phyloP scores from a whole-genome alignment of 2,797 vertebrate genomes.

The Phrynocephalus guinanensis region DNA sequence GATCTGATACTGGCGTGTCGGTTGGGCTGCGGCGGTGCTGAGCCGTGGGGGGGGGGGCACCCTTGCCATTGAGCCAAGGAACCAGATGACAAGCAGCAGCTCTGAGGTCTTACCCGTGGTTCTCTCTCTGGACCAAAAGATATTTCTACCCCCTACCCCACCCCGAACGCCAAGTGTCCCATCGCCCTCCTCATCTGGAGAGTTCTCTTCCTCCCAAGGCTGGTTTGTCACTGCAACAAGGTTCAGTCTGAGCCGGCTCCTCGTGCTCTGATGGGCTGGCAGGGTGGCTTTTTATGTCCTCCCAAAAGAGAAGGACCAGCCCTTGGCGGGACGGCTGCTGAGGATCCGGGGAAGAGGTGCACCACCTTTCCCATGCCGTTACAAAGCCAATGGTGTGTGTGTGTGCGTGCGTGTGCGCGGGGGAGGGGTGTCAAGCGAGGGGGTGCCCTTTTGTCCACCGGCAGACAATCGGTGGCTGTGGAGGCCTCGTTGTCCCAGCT shows the following conservation, averaged over 20 bases:
- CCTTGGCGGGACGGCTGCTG: slow-evolving; percentile 5
- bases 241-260: accelerated
- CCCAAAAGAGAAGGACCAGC: not conserved
- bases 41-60: not conserved
- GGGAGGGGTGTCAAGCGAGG: not conserved
- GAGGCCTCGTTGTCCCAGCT: not conserved
- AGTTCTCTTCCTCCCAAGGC: not conserved
- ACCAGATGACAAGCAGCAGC: not conserved
- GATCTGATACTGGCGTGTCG: too few relatives aligned
- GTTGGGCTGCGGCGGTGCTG: too few relatives aligned
- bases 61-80: not conserved
- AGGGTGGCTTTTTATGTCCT: not conserved
- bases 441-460: not conserved
- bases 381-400: not conserved
- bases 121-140: not conserved
- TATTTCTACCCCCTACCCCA: accelerated
- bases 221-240: not conserved
- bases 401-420: too few relatives aligned
- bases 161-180: not conserved
- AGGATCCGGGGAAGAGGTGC: not conserved
- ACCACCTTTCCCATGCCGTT: not conserved
- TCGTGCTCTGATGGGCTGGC: slow-evolving; percentile 24
- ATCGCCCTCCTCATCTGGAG: not conserved
- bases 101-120: too few relatives aligned
- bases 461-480: not conserved